Conservation (phyloP, 2,888 invertebrate species). For the Tipula confusa region DNA sequence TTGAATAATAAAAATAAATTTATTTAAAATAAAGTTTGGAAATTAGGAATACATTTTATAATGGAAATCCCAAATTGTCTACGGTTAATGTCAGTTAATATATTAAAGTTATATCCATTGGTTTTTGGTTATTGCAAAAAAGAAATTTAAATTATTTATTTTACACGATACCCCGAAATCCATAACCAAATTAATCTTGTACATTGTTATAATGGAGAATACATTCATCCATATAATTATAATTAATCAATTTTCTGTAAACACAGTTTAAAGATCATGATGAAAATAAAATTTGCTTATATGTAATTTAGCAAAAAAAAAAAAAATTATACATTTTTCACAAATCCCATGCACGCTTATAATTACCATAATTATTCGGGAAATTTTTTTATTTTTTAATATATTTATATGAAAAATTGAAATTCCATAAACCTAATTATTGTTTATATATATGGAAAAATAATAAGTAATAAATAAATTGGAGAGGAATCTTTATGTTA, state of each 20-base stretch:
- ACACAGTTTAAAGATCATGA: background rate
- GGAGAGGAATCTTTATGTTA: background rate
- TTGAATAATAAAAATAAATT: too few relatives aligned
- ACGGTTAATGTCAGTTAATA: too few relatives aligned
- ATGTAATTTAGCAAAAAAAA: background rate
- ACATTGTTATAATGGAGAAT: background rate
- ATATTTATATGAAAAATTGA: slow-evolving; percentile 15
- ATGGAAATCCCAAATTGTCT: too few relatives aligned
- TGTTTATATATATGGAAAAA: background rate
- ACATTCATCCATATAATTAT: background rate
- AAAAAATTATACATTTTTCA: background rate
- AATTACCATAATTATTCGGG: slow-evolving; percentile 3
- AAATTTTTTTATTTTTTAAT: background rate
- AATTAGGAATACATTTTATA: too few relatives aligned
- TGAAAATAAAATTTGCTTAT: background rate
- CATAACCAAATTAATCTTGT: background rate
- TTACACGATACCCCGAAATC: background rate
- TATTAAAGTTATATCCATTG: too few relatives aligned
- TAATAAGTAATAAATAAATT: background rate
- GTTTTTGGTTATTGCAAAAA: too few relatives aligned
- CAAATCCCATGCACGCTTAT: background rate
- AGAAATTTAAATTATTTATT: background rate
- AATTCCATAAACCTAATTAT: background rate
- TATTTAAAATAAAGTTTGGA: too few relatives aligned
- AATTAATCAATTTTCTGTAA: background rate